These are phyloP conservation scores for Eurytemora carolleeae DNA, from an alignment of 1,140 invertebrate species.

Conservation along the genomic window DNA sequence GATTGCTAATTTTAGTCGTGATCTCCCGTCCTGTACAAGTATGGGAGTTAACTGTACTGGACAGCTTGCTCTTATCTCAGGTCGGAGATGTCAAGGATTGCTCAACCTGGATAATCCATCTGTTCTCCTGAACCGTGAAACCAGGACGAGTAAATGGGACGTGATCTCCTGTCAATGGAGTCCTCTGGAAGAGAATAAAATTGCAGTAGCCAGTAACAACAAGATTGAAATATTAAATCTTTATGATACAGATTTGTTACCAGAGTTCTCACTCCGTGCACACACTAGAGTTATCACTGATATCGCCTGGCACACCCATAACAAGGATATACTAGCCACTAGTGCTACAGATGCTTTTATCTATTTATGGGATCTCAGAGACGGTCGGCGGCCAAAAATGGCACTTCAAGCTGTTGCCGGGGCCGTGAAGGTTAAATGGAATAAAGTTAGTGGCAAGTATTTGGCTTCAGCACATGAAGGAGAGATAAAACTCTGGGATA, in stretches of 20 bases:
- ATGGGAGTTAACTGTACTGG: constrained; percentile 7
- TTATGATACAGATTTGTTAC: constrained; percentile 39
- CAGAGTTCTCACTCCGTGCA: constrained; percentile 48
- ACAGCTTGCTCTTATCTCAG: background rate
- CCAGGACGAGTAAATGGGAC: background rate
- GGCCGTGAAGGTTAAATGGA: constrained; percentile 72
- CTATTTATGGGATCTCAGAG: constrained; percentile 76
- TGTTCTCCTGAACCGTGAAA: too few species aligned
- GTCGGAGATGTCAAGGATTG: background rate
- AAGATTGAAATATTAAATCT: constrained; percentile 55
- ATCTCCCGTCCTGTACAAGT: background rate
- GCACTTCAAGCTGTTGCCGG: constrained; percentile 57
- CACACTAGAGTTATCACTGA: constrained; percentile 77
- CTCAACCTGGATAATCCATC: constrained; percentile 4
- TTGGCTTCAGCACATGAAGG: constrained; percentile 85
- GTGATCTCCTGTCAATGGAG: background rate
- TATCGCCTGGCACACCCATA: constrained; percentile 73
- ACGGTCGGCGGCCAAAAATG: constrained; percentile 51
- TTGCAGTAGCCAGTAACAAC: background rate
- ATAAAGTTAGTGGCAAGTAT: constrained; percentile 54
- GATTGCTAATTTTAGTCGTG: constrained; percentile 1
- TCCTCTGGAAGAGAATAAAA: background rate
- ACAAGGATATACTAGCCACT: constrained; percentile 69
- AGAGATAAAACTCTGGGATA: constrained; percentile 86
- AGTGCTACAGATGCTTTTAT: constrained; percentile 85